Conservation (phyloP, 2,888 invertebrate genomes). For the Sussaba pulchella region DNA sequence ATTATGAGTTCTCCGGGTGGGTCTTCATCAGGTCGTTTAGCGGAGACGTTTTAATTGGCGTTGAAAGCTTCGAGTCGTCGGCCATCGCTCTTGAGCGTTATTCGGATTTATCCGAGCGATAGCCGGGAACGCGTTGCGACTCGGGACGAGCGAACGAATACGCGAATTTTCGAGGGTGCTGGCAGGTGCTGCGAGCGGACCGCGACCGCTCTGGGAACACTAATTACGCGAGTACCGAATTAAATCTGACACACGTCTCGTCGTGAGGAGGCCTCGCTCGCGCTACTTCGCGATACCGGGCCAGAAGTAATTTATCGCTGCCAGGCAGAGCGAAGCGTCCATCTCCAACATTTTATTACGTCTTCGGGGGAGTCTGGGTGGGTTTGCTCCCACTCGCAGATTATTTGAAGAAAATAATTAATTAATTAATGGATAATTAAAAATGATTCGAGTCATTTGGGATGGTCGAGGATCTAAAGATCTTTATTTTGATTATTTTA, state of each 20-base stretch:
- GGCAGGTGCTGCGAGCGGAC: slow-evolving; percentile 83
- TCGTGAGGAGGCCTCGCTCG: slow-evolving; percentile 41
- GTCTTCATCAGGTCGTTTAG: slow-evolving; percentile 74
- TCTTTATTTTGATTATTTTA: too few species aligned
- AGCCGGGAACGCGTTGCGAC: slow-evolving; percentile 23
- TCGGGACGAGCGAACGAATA: slow-evolving; percentile 44
- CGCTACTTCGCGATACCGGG: slow-evolving; percentile 42
- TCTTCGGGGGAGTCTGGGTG: too few species aligned
- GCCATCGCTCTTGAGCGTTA: slow-evolving; percentile 73
- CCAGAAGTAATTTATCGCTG: slow-evolving; percentile 62
- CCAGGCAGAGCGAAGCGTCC: slow-evolving; percentile 27
- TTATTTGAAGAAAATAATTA: slow-evolving; percentile 14
- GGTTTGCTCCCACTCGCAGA: neutral
- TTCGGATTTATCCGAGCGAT: slow-evolving; percentile 77
- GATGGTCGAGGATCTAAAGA: too few species aligned
- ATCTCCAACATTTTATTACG: slow-evolving; percentile 6
- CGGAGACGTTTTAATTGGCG: slow-evolving; percentile 81
- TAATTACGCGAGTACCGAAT: slow-evolving; percentile 81
- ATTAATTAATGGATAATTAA: too few species aligned
- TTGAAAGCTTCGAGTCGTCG: slow-evolving; percentile 78
- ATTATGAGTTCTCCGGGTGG: neutral
- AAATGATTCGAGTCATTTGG: neutral
- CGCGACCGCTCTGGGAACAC: slow-evolving; percentile 79
- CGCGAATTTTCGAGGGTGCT: slow-evolving; percentile 67
- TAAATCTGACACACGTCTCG: slow-evolving; percentile 79